Evolutionary conservation across 2,888 invertebrate species (phyloP).

Genomic region (Itoplectis maculator): DNA sequence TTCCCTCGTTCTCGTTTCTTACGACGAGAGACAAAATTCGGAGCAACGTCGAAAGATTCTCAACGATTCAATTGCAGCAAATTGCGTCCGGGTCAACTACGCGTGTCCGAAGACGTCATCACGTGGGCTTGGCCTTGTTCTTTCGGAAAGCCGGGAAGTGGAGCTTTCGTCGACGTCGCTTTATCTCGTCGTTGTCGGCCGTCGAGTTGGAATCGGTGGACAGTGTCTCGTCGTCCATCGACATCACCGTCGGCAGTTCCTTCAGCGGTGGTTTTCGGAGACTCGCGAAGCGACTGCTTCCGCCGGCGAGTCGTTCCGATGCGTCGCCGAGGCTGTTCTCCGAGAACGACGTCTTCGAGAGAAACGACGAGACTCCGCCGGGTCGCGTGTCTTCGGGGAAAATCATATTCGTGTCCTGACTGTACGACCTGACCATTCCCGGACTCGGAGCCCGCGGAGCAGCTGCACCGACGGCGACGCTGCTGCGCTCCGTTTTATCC

Average conservation of each 20-base stretch:
- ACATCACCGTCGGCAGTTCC: slow-evolving; percentile 80
- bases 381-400: slow-evolving; percentile 70
- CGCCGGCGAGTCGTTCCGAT: slow-evolving; percentile 59
- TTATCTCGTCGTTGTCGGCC: slow-evolving; percentile 87
- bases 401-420: slow-evolving; percentile 85
- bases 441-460: slow-evolving; percentile 48
- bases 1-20: too few relatives aligned
- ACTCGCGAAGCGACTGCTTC: slow-evolving; percentile 57
- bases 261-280: slow-evolving; percentile 69
- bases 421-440: slow-evolving; percentile 85
- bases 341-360: slow-evolving; percentile 86
- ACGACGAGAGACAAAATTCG: background rate
- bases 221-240: slow-evolving; percentile 88
- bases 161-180: slow-evolving; percentile 88
- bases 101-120: slow-evolving; percentile 69
- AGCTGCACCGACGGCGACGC: too few relatives aligned
- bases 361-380: slow-evolving; percentile 72
- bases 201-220: slow-evolving; percentile 90
- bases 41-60: background rate
- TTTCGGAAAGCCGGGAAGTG: slow-evolving; percentile 88
- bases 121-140: slow-evolving; percentile 85
- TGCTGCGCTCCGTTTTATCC: slow-evolving; percentile 51
- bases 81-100: background rate
- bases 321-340: slow-evolving; percentile 84
- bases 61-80: background rate